Percentiles rank a stretch among this genome's conserved stretches.
Evolutionary conservation across 2,113 vertebrate species (phyloP).

Genomic region (Crotalus horridus): DNA sequence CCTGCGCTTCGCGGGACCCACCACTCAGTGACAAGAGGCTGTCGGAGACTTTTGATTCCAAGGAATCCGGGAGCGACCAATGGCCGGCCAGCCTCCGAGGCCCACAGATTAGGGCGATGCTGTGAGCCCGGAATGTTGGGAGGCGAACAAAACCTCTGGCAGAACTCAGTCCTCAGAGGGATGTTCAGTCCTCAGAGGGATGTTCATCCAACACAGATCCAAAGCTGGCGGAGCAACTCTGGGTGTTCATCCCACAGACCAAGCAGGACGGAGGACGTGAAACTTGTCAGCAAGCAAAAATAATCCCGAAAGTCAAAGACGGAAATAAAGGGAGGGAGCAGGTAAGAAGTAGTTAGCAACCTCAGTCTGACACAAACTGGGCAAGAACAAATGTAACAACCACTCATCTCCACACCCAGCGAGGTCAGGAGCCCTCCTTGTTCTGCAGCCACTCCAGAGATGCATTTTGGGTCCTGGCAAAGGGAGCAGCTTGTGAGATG

Average conservation of each 20-base stretch:
- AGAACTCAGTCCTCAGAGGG: too few relatives aligned
- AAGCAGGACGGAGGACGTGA: neutral
- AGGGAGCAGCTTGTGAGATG: neutral
- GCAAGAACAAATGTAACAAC: neutral
- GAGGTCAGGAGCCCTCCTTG: neutral
- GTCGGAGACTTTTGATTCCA: neutral
- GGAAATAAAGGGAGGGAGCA: neutral
- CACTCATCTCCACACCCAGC: neutral
- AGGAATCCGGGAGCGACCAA: neutral
- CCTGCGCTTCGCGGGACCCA: neutral
- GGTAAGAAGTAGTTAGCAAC: neutral
- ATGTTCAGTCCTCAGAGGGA: too few relatives aligned
- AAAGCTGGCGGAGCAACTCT: neutral
- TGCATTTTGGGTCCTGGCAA: neutral
- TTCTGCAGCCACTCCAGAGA: neutral
- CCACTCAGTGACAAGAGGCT: neutral
- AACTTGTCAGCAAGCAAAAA: neutral
- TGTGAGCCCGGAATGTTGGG: neutral
- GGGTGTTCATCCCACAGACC: neutral
- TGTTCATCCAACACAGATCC: neutral
- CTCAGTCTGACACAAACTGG: neutral
- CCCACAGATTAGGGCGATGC: neutral
- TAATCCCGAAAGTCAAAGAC: neutral
- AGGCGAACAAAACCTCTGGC: neutral
- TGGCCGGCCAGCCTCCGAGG: neutral